Base-by-base conservation (phyloP, 2,797 vertebrate genomes). In the Strix occidentalis region DNA sequence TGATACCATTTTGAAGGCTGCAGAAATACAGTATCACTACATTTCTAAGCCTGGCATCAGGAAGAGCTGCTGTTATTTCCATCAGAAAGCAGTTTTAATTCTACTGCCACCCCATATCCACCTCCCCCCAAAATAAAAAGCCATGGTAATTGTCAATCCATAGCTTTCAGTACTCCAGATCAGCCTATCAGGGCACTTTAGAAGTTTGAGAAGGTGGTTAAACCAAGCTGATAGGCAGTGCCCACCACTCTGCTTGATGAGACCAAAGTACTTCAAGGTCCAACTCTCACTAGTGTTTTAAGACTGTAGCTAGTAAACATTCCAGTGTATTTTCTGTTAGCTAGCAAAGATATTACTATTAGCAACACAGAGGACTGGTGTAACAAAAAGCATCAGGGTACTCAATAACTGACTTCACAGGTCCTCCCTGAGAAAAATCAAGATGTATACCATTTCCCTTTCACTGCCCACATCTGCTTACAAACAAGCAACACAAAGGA, bases 371-470 rank as follows among this genome's bases (percentile, higher is more conserved):
- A 81, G 29, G 13, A 54, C 7, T 29, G 20, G 5, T 35, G 14
- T n/a, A 51, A 26, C 31, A 61, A 81, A 72, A 81, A 72, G 7
- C 48, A 85, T 35, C 33, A 43, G 19, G 7, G 11, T 60, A 84
- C 37, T 48, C 19, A 65, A 13, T 25, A 8, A 46, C 33, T 39
- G 24, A 76, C 26, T 71, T 75, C n/a, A 61, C 5, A 85, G 33
- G 57, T 89, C 26, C 35, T 63, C n/a, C 13, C 29, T 33, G 25
- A 66, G 37, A 71, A 78, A 80, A 89, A 66, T 17, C 17, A 45
- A 75, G 24, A 25, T 0, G 0, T 4, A 1, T 24, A 53, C 46
- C 10, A 50, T 24, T 69, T 91, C 33, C 19, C 9, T 77, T 85
- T 63, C n/a, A 28, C 24, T 64, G 45, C 20, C 39, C 76, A 21